A percentile compares a stretch with the other conserved stretches of the same genome.
phyloP scores from a whole-genome alignment of 1,140 invertebrate genomes.

The Zaprionus nigranus region DNA sequence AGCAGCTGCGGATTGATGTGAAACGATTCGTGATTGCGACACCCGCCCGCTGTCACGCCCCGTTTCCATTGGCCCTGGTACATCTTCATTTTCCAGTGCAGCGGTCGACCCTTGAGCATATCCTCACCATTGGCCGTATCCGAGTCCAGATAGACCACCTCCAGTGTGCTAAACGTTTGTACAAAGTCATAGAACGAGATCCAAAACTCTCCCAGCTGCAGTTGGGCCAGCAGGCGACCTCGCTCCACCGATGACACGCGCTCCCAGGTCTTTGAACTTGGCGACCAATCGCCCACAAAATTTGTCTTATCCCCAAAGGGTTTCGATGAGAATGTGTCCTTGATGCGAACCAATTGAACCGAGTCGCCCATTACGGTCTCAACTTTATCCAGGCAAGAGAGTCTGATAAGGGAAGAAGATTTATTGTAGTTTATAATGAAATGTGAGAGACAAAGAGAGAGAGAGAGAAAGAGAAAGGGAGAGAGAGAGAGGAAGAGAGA shows the following conservation, averaged over 20 bases:
- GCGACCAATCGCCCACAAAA: constrained; percentile 90
- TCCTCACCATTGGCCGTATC: constrained; percentile 94
- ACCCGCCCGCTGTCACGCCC: constrained; percentile 95
- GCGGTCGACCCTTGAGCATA: constrained; percentile 90
- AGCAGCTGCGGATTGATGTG: constrained; percentile 97
- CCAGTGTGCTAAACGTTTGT: constrained; percentile 92
- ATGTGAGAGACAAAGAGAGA: no score
- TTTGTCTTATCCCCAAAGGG: constrained; percentile 87
- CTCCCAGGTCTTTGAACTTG: constrained; percentile 90
- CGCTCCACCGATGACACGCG: constrained; percentile 90
- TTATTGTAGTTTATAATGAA: background rate
- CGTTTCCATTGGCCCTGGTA: constrained; percentile 95
- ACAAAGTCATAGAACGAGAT: constrained; percentile 94
- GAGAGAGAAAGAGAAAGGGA: no score
- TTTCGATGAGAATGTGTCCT: constrained; percentile 87
- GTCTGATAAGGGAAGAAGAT: constrained; percentile 81
- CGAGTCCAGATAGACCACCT: constrained; percentile 94
- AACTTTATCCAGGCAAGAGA: constrained; percentile 92
- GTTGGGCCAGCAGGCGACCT: constrained; percentile 89
- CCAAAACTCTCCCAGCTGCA: constrained; percentile 93
- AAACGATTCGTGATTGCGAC: constrained; percentile 95
- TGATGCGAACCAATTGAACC: constrained; percentile 89
- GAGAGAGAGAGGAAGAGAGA: no score
- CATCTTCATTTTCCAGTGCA: constrained; percentile 92
- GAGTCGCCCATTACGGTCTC: constrained; percentile 90